These are phyloP conservation scores for Scaptomyza pallida DNA, from an alignment of 1,140 invertebrate genomes.

Conservation along the genomic window DNA sequence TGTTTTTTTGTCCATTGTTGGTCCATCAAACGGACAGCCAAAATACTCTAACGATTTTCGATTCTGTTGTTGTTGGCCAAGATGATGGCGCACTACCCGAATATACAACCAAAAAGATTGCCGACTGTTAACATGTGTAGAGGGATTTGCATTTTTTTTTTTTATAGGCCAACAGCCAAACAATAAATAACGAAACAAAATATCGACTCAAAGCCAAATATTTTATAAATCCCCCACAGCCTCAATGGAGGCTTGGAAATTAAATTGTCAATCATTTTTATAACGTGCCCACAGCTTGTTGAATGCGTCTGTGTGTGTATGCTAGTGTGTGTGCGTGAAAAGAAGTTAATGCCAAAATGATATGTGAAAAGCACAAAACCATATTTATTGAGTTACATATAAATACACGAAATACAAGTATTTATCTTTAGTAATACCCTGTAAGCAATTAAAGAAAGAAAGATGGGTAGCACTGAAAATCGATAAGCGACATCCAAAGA, in stretches of 20 bases:
- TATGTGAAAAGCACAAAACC: slow-evolving; percentile 63
- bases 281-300: slow-evolving; percentile 56
- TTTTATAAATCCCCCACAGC: slow-evolving; percentile 70
- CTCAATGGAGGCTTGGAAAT: slow-evolving; percentile 75
- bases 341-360: slow-evolving; percentile 78
- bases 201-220: slow-evolving; percentile 45
- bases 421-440: slow-evolving; percentile 28
- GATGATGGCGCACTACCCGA: slow-evolving; percentile 35
- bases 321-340: slow-evolving; percentile 60
- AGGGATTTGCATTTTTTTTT: slow-evolving; percentile 76
- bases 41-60: slow-evolving; percentile 47
- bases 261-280: slow-evolving; percentile 84
- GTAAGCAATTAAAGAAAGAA: background rate
- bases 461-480: too few species aligned
- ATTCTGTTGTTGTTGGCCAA: slow-evolving; percentile 4
- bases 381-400: slow-evolving; percentile 28
- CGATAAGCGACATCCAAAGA: too few species aligned
- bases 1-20: slow-evolving; percentile 26
- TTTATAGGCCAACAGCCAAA: slow-evolving; percentile 46
- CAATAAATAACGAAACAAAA: slow-evolving; percentile 53
- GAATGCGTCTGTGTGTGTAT: slow-evolving; percentile 6
- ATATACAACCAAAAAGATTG: slow-evolving; percentile 13
- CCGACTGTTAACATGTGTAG: slow-evolving; percentile 66
- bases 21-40: slow-evolving; percentile 42
- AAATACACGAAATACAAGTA: slow-evolving; percentile 48